Evolutionary conservation across 1,140 invertebrate species (phyloP).

Genomic region (Metaphire vulgaris): DNA sequence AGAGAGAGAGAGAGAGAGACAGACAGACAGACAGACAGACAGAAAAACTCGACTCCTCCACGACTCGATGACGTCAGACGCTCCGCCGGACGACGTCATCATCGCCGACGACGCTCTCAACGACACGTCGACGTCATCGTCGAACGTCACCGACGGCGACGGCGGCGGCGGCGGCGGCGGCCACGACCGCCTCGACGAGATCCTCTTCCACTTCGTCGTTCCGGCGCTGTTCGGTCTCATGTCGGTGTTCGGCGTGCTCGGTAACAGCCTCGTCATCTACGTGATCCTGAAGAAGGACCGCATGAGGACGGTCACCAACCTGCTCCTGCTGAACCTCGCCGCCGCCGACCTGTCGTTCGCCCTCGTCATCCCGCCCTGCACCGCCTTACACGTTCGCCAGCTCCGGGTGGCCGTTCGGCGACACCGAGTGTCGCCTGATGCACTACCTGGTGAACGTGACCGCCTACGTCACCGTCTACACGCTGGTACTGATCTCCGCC

Average conservation of each 20-base stretch:
- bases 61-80: too few species aligned
- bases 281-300: slow-evolving; percentile 1
- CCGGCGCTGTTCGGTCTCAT: slow-evolving; percentile 16
- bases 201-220: slow-evolving; percentile 3
- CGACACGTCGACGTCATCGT: too few species aligned
- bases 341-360: slow-evolving; percentile 5
- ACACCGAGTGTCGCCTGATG: background rate
- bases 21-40: too few species aligned
- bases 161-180: too few species aligned
- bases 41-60: too few species aligned
- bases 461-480: too few species aligned
- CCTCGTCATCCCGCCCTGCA: background rate
- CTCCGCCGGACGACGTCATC: too few species aligned
- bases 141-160: background rate
- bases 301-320: slow-evolving; percentile 11
- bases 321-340: too few species aligned
- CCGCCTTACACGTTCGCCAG: background rate
- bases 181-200: background rate
- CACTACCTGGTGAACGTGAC: too few species aligned
- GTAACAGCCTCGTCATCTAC: slow-evolving; percentile 11
- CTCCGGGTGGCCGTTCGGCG: background rate
- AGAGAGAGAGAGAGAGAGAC: too few species aligned
- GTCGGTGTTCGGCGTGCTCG: slow-evolving; percentile 20
- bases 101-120: too few species aligned
- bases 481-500: too few species aligned